Evolutionary conservation across 2,888 invertebrate species (phyloP).

Genomic region (Hydriomena furcata): DNA sequence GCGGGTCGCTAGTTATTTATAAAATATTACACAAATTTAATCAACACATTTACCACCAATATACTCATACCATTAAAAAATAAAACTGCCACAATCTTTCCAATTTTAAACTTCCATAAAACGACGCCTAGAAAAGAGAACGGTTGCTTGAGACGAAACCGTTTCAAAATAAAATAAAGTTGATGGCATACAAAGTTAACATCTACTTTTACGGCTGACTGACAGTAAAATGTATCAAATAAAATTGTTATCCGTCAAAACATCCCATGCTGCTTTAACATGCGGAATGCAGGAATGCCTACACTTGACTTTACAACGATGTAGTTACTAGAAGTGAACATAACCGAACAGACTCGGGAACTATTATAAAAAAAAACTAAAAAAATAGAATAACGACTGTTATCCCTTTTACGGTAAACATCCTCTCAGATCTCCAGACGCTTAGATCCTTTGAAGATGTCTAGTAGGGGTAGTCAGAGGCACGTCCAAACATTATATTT

Average conservation of each 20-base stretch:
- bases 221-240: conserved; percentile 67
- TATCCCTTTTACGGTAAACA: too few species aligned
- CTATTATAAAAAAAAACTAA: neutral
- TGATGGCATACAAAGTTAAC: conserved; percentile 36
- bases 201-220: conserved; percentile 57
- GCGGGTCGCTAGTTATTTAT: too few species aligned
- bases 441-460: too few species aligned
- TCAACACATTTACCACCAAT: too few species aligned
- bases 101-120: neutral
- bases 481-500: too few species aligned
- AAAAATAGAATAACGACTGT: too few species aligned
- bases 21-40: too few species aligned
- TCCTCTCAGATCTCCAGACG: too few species aligned
- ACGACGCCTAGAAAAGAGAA: conserved; percentile 6
- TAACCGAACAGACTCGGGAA: neutral
- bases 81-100: too few species aligned
- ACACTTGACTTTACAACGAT: conserved; percentile 28
- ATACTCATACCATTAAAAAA: too few species aligned
- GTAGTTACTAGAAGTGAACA: conserved; percentile 14
- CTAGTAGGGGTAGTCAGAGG: too few species aligned
- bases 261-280: conserved; percentile 52
- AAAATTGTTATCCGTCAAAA: conserved; percentile 75
- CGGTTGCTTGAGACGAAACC: conserved; percentile 12
- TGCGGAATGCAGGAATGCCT: conserved; percentile 56
- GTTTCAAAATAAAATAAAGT: conserved; percentile 32